These are phyloP conservation scores for Montipora capitata DNA, from an alignment of 92 coral and sea anemone genomes.

Conservation along the genomic window DNA sequence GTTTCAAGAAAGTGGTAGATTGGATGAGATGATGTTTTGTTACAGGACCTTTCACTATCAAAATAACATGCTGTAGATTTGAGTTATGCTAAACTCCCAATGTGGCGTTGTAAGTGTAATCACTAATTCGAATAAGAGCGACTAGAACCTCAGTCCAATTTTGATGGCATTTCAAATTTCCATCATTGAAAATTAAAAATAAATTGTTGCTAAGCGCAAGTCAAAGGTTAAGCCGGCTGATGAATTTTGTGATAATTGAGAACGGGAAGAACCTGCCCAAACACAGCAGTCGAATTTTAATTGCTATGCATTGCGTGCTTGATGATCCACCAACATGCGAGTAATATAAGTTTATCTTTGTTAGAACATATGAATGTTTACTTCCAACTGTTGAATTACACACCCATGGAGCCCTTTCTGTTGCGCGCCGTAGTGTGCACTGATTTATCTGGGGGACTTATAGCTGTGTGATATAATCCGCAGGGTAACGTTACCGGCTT, in stretches of 20 bases:
- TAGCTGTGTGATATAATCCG: slow-evolving; percentile 24
- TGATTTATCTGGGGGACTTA: slow-evolving; percentile 41
- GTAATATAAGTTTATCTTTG: neutral
- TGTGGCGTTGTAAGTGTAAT: neutral
- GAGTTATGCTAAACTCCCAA: neutral
- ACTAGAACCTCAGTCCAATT: neutral
- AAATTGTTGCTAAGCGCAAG: neutral
- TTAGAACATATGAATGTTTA: neutral
- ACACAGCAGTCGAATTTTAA: slow-evolving; percentile 49
- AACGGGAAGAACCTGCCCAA: slow-evolving; percentile 14
- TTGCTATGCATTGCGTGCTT: slow-evolving; percentile 27
- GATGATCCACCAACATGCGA: neutral
- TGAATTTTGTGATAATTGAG: slow-evolving; percentile 15
- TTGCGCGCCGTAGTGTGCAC: neutral
- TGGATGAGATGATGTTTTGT: slow-evolving; percentile 33
- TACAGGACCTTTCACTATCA: neutral
- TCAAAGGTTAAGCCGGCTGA: slow-evolving; percentile 32
- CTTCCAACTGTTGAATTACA: slow-evolving; percentile 40
- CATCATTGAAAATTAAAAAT: neutral
- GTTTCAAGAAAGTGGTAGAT: slow-evolving; percentile 45
- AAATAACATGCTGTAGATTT: neutral
- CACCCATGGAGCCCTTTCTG: slow-evolving; percentile 7
- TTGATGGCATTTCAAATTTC: neutral
- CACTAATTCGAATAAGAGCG: neutral
- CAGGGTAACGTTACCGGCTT: slow-evolving; percentile 5